A percentile compares a stretch with the other conserved stretches of the same genome.
These are phyloP conservation scores for Gnathonemus echidnorhynchus DNA, from an alignment of 2,113 vertebrate species.

Conservation along the genomic window DNA sequence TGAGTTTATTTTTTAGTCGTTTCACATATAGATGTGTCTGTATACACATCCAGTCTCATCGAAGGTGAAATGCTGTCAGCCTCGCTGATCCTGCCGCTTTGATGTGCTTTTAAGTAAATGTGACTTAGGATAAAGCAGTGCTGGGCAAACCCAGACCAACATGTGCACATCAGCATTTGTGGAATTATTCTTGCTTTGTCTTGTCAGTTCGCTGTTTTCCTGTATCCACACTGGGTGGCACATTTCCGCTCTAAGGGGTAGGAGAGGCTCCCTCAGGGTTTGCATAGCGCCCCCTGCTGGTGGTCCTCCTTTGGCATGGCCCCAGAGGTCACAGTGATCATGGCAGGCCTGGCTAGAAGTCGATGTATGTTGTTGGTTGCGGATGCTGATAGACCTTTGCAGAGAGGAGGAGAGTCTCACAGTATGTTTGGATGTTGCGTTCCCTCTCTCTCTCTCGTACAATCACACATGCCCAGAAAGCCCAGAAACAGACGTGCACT, in stretches of 20 bases:
- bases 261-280: too few species aligned
- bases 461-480: neutral
- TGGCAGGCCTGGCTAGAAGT: neutral
- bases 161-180: neutral
- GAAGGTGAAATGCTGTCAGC: neutral
- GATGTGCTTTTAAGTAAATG: neutral
- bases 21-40: neutral
- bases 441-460: neutral
- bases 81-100: neutral
- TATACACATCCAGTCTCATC: neutral
- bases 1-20: conserved; percentile 6
- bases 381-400: neutral
- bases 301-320: neutral
- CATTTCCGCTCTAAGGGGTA: neutral
- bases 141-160: neutral
- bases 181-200: neutral
- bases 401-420: neutral
- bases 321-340: neutral
- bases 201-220: neutral
- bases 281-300: neutral
- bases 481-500: neutral
- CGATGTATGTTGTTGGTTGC: neutral
- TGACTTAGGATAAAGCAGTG: neutral
- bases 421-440: neutral
- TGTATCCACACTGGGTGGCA: neutral